phyloP scores from a whole-genome alignment of 2,113 vertebrate species.

The Macquaria australasica region DNA sequence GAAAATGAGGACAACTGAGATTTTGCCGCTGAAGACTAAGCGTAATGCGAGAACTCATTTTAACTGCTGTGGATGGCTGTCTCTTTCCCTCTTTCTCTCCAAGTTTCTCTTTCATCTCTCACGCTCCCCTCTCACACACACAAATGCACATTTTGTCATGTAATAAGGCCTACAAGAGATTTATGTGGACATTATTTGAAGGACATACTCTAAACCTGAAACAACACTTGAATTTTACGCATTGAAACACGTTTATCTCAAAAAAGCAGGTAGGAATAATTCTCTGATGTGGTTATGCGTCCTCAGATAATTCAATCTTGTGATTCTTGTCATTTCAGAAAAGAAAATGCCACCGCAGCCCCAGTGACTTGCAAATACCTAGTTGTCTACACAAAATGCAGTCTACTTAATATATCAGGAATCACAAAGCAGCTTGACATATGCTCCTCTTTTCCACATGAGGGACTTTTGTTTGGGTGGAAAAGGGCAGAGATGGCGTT shows the following conservation, averaged over 20 bases:
- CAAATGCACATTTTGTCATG: neutral
- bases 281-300: neutral
- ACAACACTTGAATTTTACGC: neutral
- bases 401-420: neutral
- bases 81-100: neutral
- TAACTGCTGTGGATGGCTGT: neutral
- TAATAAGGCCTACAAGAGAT: neutral
- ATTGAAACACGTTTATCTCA: constrained; percentile 6
- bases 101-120: neutral
- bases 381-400: neutral
- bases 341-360: neutral
- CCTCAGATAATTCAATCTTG: neutral
- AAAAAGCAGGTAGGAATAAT: neutral
- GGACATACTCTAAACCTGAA: neutral
- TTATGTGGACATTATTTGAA: neutral
- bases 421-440: neutral
- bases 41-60: constrained; percentile 16
- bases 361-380: neutral
- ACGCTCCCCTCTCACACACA: neutral
- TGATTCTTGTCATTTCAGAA: neutral
- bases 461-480: neutral
- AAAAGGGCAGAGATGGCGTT: neutral
- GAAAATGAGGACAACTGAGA: neutral
- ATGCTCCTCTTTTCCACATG: neutral
- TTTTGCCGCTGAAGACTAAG: neutral